phyloP scores from a whole-genome alignment of 2,797 vertebrate genomes.

The Dipus sagitta region DNA sequence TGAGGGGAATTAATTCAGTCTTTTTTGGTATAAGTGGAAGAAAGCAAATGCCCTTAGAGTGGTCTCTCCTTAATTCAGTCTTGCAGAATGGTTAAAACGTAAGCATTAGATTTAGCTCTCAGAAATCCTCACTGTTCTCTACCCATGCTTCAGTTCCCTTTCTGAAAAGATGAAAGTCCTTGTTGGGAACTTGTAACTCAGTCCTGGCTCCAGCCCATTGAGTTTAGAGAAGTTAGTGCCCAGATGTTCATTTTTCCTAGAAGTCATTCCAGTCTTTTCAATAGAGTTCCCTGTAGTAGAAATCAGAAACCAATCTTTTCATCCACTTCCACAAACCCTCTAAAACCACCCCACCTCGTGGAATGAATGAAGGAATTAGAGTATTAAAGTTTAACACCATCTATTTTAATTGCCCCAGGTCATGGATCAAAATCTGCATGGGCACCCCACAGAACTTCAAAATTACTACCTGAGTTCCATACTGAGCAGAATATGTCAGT shows the following conservation, averaged over 20 bases:
- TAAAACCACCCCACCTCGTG: background rate
- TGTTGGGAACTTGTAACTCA: background rate
- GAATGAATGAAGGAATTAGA: background rate
- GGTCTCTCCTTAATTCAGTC: background rate
- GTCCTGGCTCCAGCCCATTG: background rate
- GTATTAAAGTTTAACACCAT: background rate
- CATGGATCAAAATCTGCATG: background rate
- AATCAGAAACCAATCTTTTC: background rate
- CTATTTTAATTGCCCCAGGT: background rate
- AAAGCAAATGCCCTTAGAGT: background rate
- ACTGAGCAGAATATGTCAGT: too few relatives aligned
- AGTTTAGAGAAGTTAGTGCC: background rate
- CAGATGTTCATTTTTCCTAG: background rate
- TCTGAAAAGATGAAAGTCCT: background rate
- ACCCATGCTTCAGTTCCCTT: background rate
- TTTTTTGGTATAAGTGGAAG: constrained; percentile 13
- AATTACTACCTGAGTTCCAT: background rate
- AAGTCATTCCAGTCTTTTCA: background rate
- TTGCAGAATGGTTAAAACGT: background rate
- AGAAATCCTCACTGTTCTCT: background rate
- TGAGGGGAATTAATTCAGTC: background rate
- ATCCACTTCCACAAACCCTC: background rate
- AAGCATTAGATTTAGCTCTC: background rate
- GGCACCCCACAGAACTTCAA: fast-evolving
- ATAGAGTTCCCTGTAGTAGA: background rate